phyloP scores from a whole-genome alignment of 2,888 invertebrate genomes.

The Abscondita cerata region DNA sequence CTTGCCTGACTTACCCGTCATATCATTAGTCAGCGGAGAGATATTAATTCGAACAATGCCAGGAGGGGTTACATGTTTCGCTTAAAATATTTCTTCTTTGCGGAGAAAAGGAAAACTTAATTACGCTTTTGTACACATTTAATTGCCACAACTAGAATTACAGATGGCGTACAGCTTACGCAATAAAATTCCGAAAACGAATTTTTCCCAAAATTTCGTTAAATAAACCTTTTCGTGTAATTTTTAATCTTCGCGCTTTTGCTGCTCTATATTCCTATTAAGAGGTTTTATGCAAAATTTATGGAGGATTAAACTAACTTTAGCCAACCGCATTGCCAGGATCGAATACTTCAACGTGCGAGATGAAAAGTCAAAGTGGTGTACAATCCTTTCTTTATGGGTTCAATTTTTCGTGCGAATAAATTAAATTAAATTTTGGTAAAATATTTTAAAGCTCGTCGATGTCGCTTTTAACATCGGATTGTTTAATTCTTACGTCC shows the following conservation, averaged over 20 bases:
- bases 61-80: conserved; percentile 30
- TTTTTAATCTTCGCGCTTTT: conserved; percentile 30
- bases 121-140: conserved; percentile 30
- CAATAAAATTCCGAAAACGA: conserved; percentile 14
- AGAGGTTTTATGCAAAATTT: conserved; percentile 28
- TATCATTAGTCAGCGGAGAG: conserved; percentile 30
- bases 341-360: conserved; percentile 10
- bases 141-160: conserved; percentile 32
- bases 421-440: too few relatives aligned
- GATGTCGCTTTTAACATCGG: too few relatives aligned
- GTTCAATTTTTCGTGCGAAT: too few relatives aligned
- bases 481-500: too few relatives aligned
- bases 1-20: conserved; percentile 21
- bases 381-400: too few relatives aligned
- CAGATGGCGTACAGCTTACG: conserved; percentile 16
- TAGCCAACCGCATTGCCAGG: conserved; percentile 9
- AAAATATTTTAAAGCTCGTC: too few relatives aligned
- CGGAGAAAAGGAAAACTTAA: conserved; percentile 32
- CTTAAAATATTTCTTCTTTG: conserved; percentile 26
- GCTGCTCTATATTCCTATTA: conserved; percentile 21
- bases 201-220: too few relatives aligned
- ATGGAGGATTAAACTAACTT: conserved; percentile 16
- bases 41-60: conserved; percentile 34
- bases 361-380: conserved; percentile 1
- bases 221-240: conserved; percentile 16